These are phyloP conservation scores for Etia nguti DNA, from an alignment of 2,113 vertebrate genomes.

Conservation along the genomic window DNA sequence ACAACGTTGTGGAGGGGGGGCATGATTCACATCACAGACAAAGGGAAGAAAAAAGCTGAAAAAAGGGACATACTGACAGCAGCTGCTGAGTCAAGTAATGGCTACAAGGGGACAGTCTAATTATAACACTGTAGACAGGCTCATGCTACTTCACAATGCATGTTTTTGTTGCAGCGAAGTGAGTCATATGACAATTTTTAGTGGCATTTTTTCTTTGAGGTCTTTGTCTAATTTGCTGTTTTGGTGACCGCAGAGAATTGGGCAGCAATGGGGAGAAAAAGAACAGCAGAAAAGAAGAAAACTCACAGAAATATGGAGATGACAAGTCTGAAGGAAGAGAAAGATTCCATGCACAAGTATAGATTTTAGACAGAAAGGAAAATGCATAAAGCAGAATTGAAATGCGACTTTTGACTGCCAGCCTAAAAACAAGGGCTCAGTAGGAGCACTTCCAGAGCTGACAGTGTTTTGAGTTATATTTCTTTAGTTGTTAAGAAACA, in stretches of 20 bases:
- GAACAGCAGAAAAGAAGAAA: background rate
- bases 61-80: background rate
- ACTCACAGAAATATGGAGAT: background rate
- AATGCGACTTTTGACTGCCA: constrained; percentile 14
- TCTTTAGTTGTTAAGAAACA: constrained; percentile 30
- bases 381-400: constrained; percentile 15
- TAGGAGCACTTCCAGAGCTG: constrained; percentile 27
- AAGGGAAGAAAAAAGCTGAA: background rate
- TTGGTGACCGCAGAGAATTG: background rate
- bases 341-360: background rate
- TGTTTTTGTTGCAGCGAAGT: background rate
- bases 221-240: background rate
- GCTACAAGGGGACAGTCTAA: background rate
- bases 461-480: constrained; percentile 39
- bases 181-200: background rate
- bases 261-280: background rate
- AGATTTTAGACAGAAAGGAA: constrained; percentile 12
- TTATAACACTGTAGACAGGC: background rate
- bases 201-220: background rate
- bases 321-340: background rate
- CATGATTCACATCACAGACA: constrained; percentile 2
- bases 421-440: constrained; percentile 49
- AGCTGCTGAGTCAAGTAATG: constrained; percentile 1
- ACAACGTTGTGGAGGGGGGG: background rate
- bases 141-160: background rate